Evolutionary conservation across 2,113 vertebrate species (phyloP), one percentile per base, ranked within the genome.

Genomic region (Toxotes chatareus): DNA sequence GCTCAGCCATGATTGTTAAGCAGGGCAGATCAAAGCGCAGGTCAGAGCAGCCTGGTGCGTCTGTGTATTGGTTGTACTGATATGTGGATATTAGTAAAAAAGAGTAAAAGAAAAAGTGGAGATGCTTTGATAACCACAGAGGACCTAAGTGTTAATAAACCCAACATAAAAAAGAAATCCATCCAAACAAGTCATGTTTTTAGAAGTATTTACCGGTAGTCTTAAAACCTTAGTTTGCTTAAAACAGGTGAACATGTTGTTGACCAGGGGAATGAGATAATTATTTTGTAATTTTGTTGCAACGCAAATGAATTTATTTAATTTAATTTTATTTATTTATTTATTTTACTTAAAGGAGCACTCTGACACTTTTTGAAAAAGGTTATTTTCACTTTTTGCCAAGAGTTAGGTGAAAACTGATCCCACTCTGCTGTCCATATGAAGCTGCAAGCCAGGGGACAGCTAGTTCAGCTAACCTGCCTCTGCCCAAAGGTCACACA

Each of bases 81-180:
- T 83, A 88, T 87, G 88, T 90, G 75, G 65, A 60, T 62, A 61
- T 86, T 82, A 68, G 78, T 85, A 80, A 82, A 79, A 89, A 87
- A 67, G 23, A 19, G 34, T 74, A 0, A 85, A 87, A 64, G 55
- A 62, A 85, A 91, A 86, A 76, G 16, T 80, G 59, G 76, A 75
- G 83, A 92, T 68, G 73, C 91, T 93, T 92, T 93, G 87, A 85
- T 92, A 91, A 93, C 93, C 93, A 93, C 91, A 93, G 87, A 93
- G 91, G 85, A 82, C 65, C 27, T 10, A 8, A 0, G 0, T 7
- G 59, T 31, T 19, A 57, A 59, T 31, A 11, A 86, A 49, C 23
- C 64, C 11, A 61, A 57, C 44, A 78, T 77, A 19, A 68, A 68
- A 62, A 38, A 27, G 42, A 46, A 70, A 46, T 32, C 14, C 4